Percentiles rank a stretch among this genome's conserved stretches.
Evolutionary conservation across 2,797 vertebrate species (phyloP).

Genomic region (Cyclopterus lumpus): DNA sequence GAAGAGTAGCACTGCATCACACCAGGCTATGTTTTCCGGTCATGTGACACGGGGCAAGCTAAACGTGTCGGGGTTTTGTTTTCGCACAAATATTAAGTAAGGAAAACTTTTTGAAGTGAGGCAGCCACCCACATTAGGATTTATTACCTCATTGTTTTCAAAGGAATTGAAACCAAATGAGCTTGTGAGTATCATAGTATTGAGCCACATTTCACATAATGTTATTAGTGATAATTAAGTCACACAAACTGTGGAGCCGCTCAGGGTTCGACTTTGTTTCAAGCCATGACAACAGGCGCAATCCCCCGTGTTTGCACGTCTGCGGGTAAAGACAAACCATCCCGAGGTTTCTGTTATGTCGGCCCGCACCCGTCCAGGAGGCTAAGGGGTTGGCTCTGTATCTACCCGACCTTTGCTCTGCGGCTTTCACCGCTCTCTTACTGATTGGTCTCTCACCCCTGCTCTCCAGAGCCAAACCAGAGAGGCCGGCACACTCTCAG

Average conservation of each 20-base stretch:
- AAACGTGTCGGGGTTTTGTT: background rate
- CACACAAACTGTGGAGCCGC: background rate
- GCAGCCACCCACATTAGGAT: background rate
- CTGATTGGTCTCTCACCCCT: constrained; percentile 25
- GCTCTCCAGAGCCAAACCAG: constrained; percentile 81
- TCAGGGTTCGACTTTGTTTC: constrained; percentile 6
- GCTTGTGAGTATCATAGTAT: background rate
- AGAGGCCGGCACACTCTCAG: constrained; percentile 77
- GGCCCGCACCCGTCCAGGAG: background rate
- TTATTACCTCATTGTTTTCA: background rate
- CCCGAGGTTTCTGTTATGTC: too few species aligned
- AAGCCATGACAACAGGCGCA: constrained; percentile 7
- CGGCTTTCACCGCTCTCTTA: constrained; percentile 14
- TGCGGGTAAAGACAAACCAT: too few species aligned
- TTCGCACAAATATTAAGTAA: background rate
- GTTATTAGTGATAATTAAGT: too few species aligned
- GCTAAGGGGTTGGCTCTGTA: background rate
- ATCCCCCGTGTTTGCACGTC: background rate
- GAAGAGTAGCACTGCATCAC: background rate
- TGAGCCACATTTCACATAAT: background rate
- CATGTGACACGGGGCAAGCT: background rate
- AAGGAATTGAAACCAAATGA: background rate
- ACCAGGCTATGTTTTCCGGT: too few species aligned
- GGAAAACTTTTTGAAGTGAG: background rate
- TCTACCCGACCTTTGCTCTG: constrained; percentile 2